Base-by-base conservation (phyloP, 2,113 vertebrate species). In the Amblyopsis rosae region DNA sequence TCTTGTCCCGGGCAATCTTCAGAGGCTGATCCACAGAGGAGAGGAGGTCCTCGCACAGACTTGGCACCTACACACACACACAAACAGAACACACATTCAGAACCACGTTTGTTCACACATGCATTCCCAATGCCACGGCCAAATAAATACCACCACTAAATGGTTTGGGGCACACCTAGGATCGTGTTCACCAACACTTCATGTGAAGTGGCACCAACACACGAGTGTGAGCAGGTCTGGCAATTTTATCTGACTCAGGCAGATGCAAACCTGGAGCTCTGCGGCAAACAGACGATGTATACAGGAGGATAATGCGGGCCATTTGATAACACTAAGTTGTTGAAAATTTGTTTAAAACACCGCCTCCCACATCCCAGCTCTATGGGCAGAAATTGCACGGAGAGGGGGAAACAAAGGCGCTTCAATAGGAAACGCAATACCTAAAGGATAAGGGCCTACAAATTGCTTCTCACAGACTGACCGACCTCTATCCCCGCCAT, bases 21-120 rank as follows among this genome's bases (percentile, higher is more conserved):
- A 99, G 88, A 0, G 98, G 98, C 92, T 99, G 98, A 92, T 99
- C 98, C 70, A 99, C 98, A 48, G 98, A 99, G 67, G 98, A 99
- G 81, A 99, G 94, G 82, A 99, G 95, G 88, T 99, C 98, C 93
- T 99, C 98, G 82, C 97, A 99, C 67, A 99, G 93, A 87, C 91
- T 94, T 46, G 97, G 97, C 45, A 99, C 97, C 98, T 99, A 77
- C 62, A 78, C 1, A 60, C 59, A 88, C 10, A 26, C 3, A 45
- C n/a, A 70, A 41, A 54, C 32, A 62, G 48, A 58, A 11, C 50
- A n/a, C 59, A 59, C 2, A 59, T 53, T 60, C 48, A 26, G 35
- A 41, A 5, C 35, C 26, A 26, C 26, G 26, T 26, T 26, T 26
- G 26, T 26, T 41, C 35, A 41, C 35, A 8, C 35, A 26, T 41